Evolutionary conservation across 1,140 invertebrate species (phyloP), one percentile per base, ranked within the genome.

Genomic region (Brachionus koreanus): DNA sequence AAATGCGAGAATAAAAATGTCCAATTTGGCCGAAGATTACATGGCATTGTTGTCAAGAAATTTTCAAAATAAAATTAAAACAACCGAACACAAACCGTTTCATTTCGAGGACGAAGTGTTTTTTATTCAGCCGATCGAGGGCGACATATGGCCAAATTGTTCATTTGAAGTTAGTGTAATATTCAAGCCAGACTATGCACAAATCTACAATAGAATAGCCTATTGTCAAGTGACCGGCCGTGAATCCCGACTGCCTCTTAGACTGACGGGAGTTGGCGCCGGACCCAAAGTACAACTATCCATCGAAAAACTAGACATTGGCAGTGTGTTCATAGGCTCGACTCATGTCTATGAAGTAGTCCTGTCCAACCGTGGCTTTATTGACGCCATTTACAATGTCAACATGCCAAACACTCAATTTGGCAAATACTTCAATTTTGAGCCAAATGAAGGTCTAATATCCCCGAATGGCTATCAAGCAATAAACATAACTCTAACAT

Each of bases 81-180:
- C 84, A 85, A 88, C 83, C 83, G 85, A 13, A 85, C 86, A 84
- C 76, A 63, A 82, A 19, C n/a, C 63, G 23, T 72, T 35, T 75
- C 19, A 87, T 43, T 89, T 87, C 84, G 84, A 85, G 77, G 87
- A 88, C 84, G 86, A 87, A 69, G 86, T 87, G 12, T 84, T 88
- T n/a, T 86, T 85, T 72, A 86, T 89, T 83, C 87, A 88, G 74
- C 88, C 88, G 42, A 83, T 85, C n/a, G 88, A 88, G 67, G 88
- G 87, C 16, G 87, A 89, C 46, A 87, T 89, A 35, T 89, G 88
- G 88, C 88, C 88, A 61, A 86, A 88, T 82, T 86, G 86, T 2
- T 84, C 84, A 43, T 83, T 85, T 49, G 86, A 88, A 65, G 84
- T 88, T 19, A 87, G 82, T 74, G 83, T 89, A 6, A 85, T 88